These are phyloP conservation scores for Melanerpes aurifrons DNA, from an alignment of 2,113 vertebrate genomes.

Conservation along the genomic window DNA sequence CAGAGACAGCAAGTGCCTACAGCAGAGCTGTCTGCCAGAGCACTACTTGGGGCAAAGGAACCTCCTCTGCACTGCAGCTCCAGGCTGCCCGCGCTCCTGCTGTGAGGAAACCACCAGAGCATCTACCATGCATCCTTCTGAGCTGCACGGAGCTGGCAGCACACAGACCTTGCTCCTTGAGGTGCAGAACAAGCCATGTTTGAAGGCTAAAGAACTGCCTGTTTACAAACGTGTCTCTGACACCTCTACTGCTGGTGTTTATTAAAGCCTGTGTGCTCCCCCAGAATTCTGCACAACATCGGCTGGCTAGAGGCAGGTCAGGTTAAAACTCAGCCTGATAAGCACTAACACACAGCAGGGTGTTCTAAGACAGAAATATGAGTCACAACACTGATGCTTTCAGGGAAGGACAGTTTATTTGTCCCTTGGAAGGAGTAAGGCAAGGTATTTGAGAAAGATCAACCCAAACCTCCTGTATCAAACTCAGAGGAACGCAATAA, in stretches of 20 bases:
- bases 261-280: neutral
- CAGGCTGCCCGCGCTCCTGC: neutral
- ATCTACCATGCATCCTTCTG: accelerated
- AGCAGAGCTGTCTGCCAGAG: neutral
- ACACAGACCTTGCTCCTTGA: accelerated
- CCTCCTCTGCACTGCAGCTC: neutral
- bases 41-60: neutral
- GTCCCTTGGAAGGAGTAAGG: constrained; percentile 68
- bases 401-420: constrained; percentile 74
- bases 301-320: neutral
- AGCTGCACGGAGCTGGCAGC: neutral
- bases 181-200: neutral
- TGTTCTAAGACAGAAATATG: neutral
- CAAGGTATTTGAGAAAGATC: constrained; percentile 36
- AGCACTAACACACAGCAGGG: neutral
- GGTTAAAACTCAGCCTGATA: neutral
- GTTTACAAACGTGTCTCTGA: neutral
- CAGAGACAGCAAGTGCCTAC: neutral
- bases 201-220: neutral
- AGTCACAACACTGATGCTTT: neutral
- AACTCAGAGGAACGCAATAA: constrained; percentile 53
- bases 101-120: neutral
- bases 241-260: neutral
- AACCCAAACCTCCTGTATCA: constrained; percentile 64
- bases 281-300: accelerated